Base-by-base conservation (phyloP, 2,797 vertebrate species). In the Apogon hyalosoma region DNA sequence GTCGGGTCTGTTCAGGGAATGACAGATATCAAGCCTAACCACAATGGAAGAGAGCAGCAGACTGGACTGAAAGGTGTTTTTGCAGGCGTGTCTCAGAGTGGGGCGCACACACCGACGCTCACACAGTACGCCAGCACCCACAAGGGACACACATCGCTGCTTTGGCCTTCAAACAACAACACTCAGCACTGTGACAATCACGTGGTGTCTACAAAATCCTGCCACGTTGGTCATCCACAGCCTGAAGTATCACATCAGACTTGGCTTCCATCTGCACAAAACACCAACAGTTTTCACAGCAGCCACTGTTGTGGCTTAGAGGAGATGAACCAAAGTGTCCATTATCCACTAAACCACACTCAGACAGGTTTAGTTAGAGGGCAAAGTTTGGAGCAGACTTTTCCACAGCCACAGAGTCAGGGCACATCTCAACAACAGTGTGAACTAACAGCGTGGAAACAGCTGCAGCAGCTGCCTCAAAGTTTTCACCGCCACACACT, bases 381-480 rank as follows among this genome's bases (percentile, higher is more conserved):
- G 33, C 33, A 36, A 36, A 47, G 49, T 6, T 43, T 63, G 4
- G 55, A 48, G 50, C 76, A 49, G 53, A 59, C 39, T 13, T n/a
- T 1, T 11, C 6, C 4, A 16, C 51, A 54, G 21, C 58, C 46
- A 3, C 52, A 18, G 49, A 15, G 46, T 36, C 52, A 16, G 56
- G 60, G 28, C 36, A 3, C 33, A 36, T 47, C 62, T 14, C 40
- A 28, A 28, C 24, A 28, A 28, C 24, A 28, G 3, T 28, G 24
- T 28, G 24, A 28, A 28, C 24, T 28, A 28, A 28, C 69, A 3
- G 7, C 0, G 33, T 75, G 74, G 62, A 74, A 60, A 39, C 61
- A 45, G 5, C 70, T 48, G 3, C 57, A 66, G 56, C 77, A 60
- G 71, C 74, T 43, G 38, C 68, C 62, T 0, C 77, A 47, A 6